Conservation (phyloP, 1,140 invertebrate genomes). For the Drosophila tani region DNA sequence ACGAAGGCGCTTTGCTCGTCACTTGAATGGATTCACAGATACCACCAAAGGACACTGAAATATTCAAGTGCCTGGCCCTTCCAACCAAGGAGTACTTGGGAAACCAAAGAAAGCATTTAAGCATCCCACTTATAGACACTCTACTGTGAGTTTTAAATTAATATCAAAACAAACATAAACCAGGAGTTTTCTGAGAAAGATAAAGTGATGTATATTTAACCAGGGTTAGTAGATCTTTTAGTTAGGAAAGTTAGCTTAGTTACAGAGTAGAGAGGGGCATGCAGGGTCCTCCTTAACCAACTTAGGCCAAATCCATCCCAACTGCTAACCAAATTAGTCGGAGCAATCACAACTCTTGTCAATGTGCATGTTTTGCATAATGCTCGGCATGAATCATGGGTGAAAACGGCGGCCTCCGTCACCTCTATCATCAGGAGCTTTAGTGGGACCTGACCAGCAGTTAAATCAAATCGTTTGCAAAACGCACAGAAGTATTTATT, state of each 20-base stretch:
- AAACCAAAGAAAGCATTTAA: constrained; percentile 2
- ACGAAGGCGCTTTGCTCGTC: constrained; percentile 22
- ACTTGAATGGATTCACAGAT: constrained; percentile 37
- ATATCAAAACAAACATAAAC: constrained; percentile 19
- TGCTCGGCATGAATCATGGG: constrained; percentile 50
- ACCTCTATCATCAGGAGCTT: constrained; percentile 10
- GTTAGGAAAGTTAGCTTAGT: constrained; percentile 4
- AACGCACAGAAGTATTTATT: constrained; percentile 70
- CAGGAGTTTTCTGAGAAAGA: not conserved
- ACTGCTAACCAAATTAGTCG: constrained; percentile 46
- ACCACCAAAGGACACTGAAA: constrained; percentile 15
- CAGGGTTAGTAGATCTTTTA: constrained; percentile 11
- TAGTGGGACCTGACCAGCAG: constrained; percentile 20
- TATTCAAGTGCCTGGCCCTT: constrained; percentile 14
- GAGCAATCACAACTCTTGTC: constrained; percentile 37
- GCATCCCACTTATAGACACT: not conserved
- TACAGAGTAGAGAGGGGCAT: constrained; percentile 1
- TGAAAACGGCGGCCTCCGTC: constrained; percentile 20
- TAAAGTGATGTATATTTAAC: constrained; percentile 25
- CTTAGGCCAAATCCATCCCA: constrained; percentile 29
- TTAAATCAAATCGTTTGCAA: constrained; percentile 68
- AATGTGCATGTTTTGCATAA: constrained; percentile 75
- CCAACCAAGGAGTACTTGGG: not conserved
- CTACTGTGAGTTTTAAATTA: not conserved
- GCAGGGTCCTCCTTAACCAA: constrained; percentile 18